Conservation (phyloP, 2,888 invertebrate genomes). For the Eilema depressum region DNA sequence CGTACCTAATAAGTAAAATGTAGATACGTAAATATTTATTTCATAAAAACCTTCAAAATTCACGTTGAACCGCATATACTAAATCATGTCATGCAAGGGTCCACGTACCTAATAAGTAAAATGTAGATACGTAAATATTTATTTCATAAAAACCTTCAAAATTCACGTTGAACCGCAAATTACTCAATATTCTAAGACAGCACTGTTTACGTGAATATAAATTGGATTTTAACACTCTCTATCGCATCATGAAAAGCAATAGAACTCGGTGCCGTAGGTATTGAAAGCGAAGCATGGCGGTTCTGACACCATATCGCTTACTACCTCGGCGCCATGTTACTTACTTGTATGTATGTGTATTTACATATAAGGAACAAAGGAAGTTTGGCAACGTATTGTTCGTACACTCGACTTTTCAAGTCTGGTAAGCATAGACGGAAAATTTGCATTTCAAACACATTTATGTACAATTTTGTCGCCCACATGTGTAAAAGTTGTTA, state of each 20-base stretch:
- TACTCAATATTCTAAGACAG: conserved; percentile 37
- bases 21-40: neutral
- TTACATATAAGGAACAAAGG: conserved; percentile 80
- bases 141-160: conserved; percentile 40
- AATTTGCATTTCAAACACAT: conserved; percentile 74
- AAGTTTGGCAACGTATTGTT: conserved; percentile 81
- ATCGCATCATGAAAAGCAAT: neutral
- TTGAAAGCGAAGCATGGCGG: conserved; percentile 33
- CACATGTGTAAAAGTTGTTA: conserved; percentile 53
- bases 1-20: neutral
- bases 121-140: conserved; percentile 2
- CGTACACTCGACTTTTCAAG: conserved; percentile 66
- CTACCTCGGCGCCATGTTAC: conserved; percentile 62
- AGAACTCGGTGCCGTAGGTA: conserved; percentile 11
- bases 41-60: conserved; percentile 45
- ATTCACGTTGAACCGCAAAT: conserved; percentile 34
- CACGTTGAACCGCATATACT: conserved; percentile 30
- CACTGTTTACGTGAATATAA: conserved; percentile 27
- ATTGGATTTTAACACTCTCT: conserved; percentile 11
- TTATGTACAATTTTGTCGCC: conserved; percentile 62
- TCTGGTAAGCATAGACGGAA: conserved; percentile 69
- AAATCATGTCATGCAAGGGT: neutral
- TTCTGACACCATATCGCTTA: conserved; percentile 48
- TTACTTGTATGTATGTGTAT: conserved; percentile 51
- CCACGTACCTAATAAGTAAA: neutral